These are phyloP conservation scores for Anoura caudifer DNA, from an alignment of 2,113 vertebrate genomes.

Conservation along the genomic window DNA sequence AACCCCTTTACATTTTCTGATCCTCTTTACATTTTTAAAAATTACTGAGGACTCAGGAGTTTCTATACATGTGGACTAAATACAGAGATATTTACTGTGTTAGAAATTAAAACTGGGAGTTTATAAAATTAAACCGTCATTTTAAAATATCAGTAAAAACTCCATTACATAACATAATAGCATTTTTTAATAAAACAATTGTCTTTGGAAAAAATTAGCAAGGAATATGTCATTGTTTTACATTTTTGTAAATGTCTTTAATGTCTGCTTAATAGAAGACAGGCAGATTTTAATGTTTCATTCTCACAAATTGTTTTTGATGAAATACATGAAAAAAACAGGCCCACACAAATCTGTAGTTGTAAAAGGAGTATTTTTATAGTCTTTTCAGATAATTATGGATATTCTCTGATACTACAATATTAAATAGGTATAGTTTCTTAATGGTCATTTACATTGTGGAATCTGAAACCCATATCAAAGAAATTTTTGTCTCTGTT, in stretches of 20 bases:
- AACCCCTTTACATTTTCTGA: not conserved
- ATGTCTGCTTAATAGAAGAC: not conserved
- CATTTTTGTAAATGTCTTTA: not conserved
- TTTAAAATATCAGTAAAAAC: not conserved
- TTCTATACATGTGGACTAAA: not conserved
- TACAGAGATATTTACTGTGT: not conserved
- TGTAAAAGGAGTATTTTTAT: not conserved
- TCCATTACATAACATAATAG: not conserved
- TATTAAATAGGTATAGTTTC: not conserved
- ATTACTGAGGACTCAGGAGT: not conserved
- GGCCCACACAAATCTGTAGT: not conserved
- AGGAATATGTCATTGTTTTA: not conserved
- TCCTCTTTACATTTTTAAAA: not conserved
- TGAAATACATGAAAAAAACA: not conserved
- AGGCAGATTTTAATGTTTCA: not conserved
- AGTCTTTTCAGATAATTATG: not conserved
- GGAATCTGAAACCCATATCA: not conserved
- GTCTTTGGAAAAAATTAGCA: not conserved
- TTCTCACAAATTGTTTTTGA: not conserved
- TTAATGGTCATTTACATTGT: not conserved
- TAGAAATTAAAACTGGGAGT: not conserved
- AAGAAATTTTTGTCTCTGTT: not conserved
- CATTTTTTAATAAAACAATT: not conserved
- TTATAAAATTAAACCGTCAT: not conserved
- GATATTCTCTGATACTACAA: not conserved